Percentiles rank a stretch among this genome's conserved stretches.
phyloP scores from a whole-genome alignment of 2,113 vertebrate genomes.

The Tenebrosternarchus preto region DNA sequence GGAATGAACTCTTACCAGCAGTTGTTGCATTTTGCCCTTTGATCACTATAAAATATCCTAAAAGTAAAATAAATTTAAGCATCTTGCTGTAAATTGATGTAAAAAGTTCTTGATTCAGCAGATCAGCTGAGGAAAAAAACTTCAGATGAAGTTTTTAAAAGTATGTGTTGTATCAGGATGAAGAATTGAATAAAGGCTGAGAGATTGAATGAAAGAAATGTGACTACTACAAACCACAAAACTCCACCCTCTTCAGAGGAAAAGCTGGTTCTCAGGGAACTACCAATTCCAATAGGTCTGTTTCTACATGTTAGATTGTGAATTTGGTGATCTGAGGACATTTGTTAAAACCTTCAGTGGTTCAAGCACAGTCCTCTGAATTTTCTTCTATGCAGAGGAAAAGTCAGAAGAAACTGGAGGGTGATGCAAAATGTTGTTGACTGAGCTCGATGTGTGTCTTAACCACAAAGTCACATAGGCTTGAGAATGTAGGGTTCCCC shows the following conservation, averaged over 20 bases:
- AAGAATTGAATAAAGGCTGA: background rate
- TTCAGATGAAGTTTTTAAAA: background rate
- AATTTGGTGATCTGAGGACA: too few relatives aligned
- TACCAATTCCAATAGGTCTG: too few relatives aligned
- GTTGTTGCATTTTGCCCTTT: conserved; percentile 28
- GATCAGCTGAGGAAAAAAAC: background rate
- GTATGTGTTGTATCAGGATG: background rate
- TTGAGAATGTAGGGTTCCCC: too few relatives aligned
- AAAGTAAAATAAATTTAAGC: conserved; percentile 44
- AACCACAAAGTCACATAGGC: too few relatives aligned
- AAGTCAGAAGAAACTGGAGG: too few relatives aligned
- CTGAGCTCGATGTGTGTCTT: too few relatives aligned
- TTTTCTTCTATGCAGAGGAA: too few relatives aligned
- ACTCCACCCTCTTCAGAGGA: conserved; percentile 21
- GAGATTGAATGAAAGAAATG: background rate
- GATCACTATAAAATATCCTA: conserved; percentile 47
- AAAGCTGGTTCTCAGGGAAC: background rate
- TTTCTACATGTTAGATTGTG: too few relatives aligned
- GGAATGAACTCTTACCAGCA: conserved; percentile 42
- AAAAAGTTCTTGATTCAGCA: background rate
- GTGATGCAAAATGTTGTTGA: too few relatives aligned
- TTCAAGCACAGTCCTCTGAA: too few relatives aligned
- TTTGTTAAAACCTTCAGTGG: too few relatives aligned
- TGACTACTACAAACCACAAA: background rate
- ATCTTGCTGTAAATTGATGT: conserved; percentile 39